Evolutionary conservation across 30 jellyfish, hydroid and myxozoan genomes (phyloP).

Genomic region (Hydractinia symbiolongicarpus): DNA sequence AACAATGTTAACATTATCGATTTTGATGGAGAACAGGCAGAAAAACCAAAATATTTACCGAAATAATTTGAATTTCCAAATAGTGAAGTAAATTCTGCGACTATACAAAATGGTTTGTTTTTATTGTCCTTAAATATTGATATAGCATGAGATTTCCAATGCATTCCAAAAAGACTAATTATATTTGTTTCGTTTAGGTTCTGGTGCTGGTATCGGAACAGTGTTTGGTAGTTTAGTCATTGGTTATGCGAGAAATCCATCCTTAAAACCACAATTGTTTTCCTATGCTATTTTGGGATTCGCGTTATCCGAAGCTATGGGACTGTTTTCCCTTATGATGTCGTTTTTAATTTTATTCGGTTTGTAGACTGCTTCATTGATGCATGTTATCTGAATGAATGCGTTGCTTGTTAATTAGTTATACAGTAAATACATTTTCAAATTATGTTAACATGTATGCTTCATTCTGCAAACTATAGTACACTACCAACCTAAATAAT

Average conservation of each 20-base stretch:
- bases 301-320: conserved; percentile 98
- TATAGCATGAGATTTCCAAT: too few relatives aligned
- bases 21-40: neutral
- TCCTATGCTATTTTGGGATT: conserved; percentile 96
- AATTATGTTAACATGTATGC: too few relatives aligned
- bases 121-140: too few relatives aligned
- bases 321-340: conserved; percentile 99
- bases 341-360: conserved; percentile 91
- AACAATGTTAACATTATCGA: neutral
- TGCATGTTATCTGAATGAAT: neutral
- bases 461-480: too few relatives aligned
- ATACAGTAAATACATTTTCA: too few relatives aligned
- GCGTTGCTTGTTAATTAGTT: too few relatives aligned
- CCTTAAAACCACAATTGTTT: conserved; percentile 93
- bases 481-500: too few relatives aligned
- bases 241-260: conserved; percentile 97
- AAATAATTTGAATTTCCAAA: too few relatives aligned
- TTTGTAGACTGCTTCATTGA: conserved; percentile 37
- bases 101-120: too few relatives aligned
- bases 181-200: conserved; percentile 39
- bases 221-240: conserved; percentile 92
- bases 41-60: neutral
- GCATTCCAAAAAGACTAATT: too few relatives aligned
- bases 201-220: conserved; percentile 99
- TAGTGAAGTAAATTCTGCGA: too few relatives aligned